Evolutionary conservation across 2,797 vertebrate genomes (phyloP).

Genomic region (Catharus ustulatus): DNA sequence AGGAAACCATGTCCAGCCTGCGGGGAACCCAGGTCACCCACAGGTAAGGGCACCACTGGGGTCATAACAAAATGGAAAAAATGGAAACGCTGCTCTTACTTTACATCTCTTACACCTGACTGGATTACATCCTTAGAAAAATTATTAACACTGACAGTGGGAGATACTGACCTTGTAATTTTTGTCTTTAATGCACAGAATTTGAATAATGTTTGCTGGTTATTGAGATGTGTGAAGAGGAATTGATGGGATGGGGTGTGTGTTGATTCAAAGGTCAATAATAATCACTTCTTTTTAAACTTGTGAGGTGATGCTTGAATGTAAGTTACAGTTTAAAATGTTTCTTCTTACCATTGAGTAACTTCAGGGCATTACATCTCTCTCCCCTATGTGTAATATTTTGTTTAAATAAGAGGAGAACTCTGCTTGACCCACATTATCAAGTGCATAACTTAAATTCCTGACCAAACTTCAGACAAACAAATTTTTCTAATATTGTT

Average conservation of each 20-base stretch:
- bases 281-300: not conserved
- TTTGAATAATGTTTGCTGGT: not conserved
- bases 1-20: constrained; percentile 97
- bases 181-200: not conserved
- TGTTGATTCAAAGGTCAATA: not conserved
- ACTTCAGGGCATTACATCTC: not conserved
- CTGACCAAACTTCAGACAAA: constrained; percentile 43
- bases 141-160: not conserved
- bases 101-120: not conserved
- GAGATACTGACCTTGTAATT: not conserved
- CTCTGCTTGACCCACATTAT: constrained; percentile 62
- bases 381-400: not conserved
- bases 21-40: constrained; percentile 95
- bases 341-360: not conserved
- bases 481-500: constrained; percentile 10
- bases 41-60: constrained; percentile 77
- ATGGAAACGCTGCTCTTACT: not conserved
- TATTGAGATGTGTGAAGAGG: not conserved
- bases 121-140: not conserved
- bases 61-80: not conserved
- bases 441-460: constrained; percentile 71
- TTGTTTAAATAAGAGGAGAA: constrained; percentile 67
- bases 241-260: not conserved
- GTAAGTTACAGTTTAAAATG: constrained; percentile 10
- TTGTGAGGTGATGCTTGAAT: not conserved